phyloP scores from a whole-genome alignment of 2,113 vertebrate species.

The Equus quagga region DNA sequence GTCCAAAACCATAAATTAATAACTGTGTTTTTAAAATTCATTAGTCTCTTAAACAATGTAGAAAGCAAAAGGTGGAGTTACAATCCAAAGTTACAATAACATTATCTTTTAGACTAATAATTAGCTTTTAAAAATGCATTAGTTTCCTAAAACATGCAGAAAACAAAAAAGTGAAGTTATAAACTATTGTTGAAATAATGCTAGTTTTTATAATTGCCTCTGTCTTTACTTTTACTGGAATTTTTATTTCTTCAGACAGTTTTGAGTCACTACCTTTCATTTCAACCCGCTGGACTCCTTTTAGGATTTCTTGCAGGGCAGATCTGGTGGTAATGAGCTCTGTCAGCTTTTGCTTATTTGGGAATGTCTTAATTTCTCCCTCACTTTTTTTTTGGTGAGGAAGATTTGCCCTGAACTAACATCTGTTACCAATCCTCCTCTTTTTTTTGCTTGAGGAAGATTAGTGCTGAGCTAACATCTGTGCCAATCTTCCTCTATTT shows the following conservation, averaged over 20 bases:
- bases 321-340: background rate
- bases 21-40: background rate
- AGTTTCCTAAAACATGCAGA: background rate
- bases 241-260: background rate
- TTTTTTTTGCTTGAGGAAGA: no score
- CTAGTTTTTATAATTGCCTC: background rate
- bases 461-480: no score
- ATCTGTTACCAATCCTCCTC: no score
- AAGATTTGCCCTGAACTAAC: no score
- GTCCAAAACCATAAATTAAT: no score
- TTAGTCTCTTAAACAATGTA: background rate
- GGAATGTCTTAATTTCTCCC: background rate
- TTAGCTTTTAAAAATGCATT: background rate
- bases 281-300: background rate
- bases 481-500: no score
- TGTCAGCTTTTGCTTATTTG: background rate
- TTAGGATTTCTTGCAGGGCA: background rate
- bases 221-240: background rate
- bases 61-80: background rate
- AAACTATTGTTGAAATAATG: background rate
- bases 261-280: background rate
- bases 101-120: background rate
- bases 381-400: background rate
- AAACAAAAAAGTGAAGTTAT: background rate
- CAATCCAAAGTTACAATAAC: background rate